A percentile compares a stretch with the other conserved stretches of the same genome.
Conservation (phyloP, 2,797 vertebrate species). For the Neosilurus mollespiculum region DNA sequence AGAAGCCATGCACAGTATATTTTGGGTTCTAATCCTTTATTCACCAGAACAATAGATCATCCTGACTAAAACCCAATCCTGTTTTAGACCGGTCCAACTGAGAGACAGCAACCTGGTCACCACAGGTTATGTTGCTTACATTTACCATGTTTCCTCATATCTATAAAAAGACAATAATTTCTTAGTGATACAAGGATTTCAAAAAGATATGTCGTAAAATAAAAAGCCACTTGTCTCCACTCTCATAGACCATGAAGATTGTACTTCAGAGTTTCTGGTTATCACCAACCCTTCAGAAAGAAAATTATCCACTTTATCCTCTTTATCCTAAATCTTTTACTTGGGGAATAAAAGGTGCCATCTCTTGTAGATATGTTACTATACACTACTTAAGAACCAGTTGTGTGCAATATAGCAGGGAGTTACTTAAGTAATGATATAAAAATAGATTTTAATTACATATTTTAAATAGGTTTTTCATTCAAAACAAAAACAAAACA, state of each 20-base stretch:
- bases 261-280: not conserved
- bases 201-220: not conserved
- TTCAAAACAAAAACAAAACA: not conserved
- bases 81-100: not conserved
- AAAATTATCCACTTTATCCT: slow-evolving; percentile 23
- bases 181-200: not conserved
- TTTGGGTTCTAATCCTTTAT: not conserved
- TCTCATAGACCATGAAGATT: not conserved
- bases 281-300: not conserved
- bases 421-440: not conserved
- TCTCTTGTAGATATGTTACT: too few relatives aligned
- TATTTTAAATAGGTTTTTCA: not conserved
- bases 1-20: not conserved
- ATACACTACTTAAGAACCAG: not conserved
- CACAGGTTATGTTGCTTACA: not conserved
- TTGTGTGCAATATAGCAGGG: not conserved
- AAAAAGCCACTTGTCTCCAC: not conserved
- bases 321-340: not conserved
- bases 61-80: not conserved
- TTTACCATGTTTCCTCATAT: not conserved
- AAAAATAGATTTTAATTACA: not conserved
- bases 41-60: not conserved
- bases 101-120: not conserved
- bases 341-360: too few relatives aligned
- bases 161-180: not conserved